Evolutionary conservation across 2,888 invertebrate genomes (phyloP), one percentile per base, ranked within the genome.

Genomic region (Parasteatoda lunata): DNA sequence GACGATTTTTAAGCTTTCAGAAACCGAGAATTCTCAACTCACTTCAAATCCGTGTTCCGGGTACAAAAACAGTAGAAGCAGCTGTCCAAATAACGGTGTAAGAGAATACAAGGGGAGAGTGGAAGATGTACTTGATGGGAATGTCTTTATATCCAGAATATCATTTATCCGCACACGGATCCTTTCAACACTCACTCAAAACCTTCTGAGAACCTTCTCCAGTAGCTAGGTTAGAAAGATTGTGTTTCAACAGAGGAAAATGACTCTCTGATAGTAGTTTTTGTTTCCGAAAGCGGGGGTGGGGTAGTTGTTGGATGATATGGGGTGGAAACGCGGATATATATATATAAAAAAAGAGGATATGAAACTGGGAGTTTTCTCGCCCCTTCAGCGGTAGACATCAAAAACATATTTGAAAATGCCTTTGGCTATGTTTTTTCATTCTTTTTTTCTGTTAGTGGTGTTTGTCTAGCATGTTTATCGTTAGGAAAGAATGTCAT

Each of bases 371-470:
- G 15, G 45, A 30, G 45, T 15, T 9, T 66, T 30, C 7, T 45
- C 0, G 6, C 59, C 52, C 54, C 13, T 64, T 15, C 49, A 59
- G 71, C 66, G 77, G 83, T 77, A 70, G 66, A 72, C 83, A 84
- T 84, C 83, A 84, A 84, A 84, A 84, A 77, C 66, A 77, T 84
- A 84, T 84, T 77, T 66, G 71, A 52, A 30, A 48, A 49, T 65
- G 59, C 45, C 49, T 75, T 47, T 49, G n/a, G 51, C n/a, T 15
- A 15, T 52, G 72, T 72, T 51, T 52, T 52, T 72, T 51, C 59
- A 59, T 9, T 49, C 15, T 52, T 49, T 13, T 48, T 70, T 68
- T 8, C 68, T n/a, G 70, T 70, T 70, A 15, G 30, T 59, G 59
- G 59, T n/a, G 9, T 59, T 59, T 59, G 13, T 13, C 59, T 59